Conservation (phyloP, 37 sponge, comb jelly and placozoan genomes). For the Tethya wilhelma region DNA sequence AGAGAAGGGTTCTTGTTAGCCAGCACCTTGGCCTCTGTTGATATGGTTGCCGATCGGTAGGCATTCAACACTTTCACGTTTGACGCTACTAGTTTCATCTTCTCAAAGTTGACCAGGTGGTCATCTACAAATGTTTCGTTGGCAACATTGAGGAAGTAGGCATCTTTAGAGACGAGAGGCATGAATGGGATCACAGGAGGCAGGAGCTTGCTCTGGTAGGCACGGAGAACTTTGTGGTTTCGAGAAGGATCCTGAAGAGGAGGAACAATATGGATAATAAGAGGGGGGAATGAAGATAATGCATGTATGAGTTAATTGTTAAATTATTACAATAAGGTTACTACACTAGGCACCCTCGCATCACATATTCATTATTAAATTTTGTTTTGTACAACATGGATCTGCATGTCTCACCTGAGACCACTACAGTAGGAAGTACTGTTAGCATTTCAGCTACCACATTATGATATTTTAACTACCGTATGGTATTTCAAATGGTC, state of each 20-base stretch:
- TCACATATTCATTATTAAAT: no score
- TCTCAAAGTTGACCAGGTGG: constrained; percentile 92
- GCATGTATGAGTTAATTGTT: background rate
- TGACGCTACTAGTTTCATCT: constrained; percentile 78
- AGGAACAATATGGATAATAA: background rate
- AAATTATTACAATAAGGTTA: no score
- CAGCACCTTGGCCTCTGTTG: constrained; percentile 29
- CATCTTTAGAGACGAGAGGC: constrained; percentile 93
- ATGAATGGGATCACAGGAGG: constrained; percentile 90
- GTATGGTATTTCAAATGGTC: no score
- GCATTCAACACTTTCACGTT: constrained; percentile 21
- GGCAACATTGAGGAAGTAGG: constrained; percentile 77
- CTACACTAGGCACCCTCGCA: no score
- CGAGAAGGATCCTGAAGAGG: constrained; percentile 81
- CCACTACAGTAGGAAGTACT: no score
- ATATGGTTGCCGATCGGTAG: constrained; percentile 22
- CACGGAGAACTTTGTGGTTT: constrained; percentile 81
- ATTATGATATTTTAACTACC: no score
- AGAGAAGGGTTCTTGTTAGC: constrained; percentile 55
- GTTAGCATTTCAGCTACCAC: no score
- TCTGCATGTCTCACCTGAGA: no score
- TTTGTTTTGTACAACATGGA: no score
- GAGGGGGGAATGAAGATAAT: background rate
- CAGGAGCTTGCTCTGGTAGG: constrained; percentile 66
- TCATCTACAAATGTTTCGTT: constrained; percentile 83